Evolutionary conservation across 2,888 invertebrate species (phyloP).

Genomic region (Gymnosoma rotundatum): DNA sequence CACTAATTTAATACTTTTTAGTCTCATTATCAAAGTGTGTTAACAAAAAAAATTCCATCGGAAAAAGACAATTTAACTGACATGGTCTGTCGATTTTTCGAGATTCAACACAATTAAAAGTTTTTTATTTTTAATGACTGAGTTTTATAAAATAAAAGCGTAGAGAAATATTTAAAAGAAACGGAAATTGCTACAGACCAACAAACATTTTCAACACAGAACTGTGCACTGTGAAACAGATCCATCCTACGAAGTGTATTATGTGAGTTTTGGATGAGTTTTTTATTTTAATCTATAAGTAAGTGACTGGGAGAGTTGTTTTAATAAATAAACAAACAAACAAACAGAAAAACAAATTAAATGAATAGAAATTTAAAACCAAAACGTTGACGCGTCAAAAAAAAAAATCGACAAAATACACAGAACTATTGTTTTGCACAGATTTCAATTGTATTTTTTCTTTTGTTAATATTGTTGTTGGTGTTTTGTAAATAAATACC

Average conservation of each 20-base stretch:
- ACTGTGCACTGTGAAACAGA: background rate
- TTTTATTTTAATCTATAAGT: background rate
- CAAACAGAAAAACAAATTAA: constrained; percentile 44
- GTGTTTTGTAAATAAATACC: constrained; percentile 64
- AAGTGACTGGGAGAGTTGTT: constrained; percentile 28
- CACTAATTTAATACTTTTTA: constrained; percentile 11
- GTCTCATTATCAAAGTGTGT: constrained; percentile 4
- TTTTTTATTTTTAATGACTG: background rate
- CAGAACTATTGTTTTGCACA: constrained; percentile 62
- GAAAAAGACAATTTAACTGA: constrained; percentile 49
- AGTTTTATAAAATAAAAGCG: background rate
- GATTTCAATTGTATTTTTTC: constrained; percentile 53
- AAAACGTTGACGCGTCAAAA: constrained; percentile 63
- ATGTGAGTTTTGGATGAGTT: background rate
- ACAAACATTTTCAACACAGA: constrained; percentile 2
- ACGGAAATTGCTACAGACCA: constrained; percentile 43
- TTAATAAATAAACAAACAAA: constrained; percentile 29
- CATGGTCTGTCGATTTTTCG: constrained; percentile 54
- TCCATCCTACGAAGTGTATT: constrained; percentile 24
- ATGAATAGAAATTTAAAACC: constrained; percentile 61
- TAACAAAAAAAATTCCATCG: constrained; percentile 32
- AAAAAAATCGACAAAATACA: constrained; percentile 39
- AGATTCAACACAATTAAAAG: constrained; percentile 13
- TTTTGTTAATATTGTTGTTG: constrained; percentile 31
- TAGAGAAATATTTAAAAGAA: constrained; percentile 46